Evolutionary conservation across 2,888 invertebrate species (phyloP), one percentile per base, ranked within the genome.

Genomic region (Eupithecia exiguata): DNA sequence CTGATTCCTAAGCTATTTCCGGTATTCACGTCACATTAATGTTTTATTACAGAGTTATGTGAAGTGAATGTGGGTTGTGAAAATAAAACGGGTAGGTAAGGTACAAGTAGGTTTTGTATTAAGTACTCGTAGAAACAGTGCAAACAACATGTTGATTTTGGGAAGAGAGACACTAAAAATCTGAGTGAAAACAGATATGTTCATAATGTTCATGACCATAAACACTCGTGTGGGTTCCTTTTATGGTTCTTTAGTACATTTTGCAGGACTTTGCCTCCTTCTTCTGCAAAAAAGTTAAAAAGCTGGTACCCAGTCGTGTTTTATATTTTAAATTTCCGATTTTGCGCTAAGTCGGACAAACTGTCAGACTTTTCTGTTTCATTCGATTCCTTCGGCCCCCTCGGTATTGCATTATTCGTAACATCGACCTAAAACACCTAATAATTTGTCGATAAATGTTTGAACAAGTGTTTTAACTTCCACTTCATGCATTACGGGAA

Each of bases 1-100:
- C 69, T 74, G 61, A 68, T 72, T 68, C 30, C 43, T 72, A n/a
- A n/a, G n/a, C n/a, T n/a, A 5, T 21, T 58, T 58, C 58, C 21
- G 30, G 61, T 18, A 35, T 40, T 66, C 40, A 66, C 21, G 38
- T 36, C 40, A 66, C 12, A 38, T 65, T 35, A 21, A n/a, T 38
- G 14, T 58, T 58, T 58, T 25, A 58, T 58, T 58, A 58, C 58
- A 1, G 58, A 25, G 58, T 25, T 58, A 25, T 58, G 21, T 21
- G 58, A 58, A 12, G 21, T 21, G 58, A 58, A 12, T 58, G 7
- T 58, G 21, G 25, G 49, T 53, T 25, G 58, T 58, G 58, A 58
- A 21, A 53, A 14, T 58, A 25, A 53, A 21, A 53, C 10, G 21
- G 5, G 18, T 18, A 43, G 43, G 43, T 16, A 40, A 5, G 36